Percentiles rank a stretch among this genome's conserved stretches.
Conservation (phyloP, 2,113 vertebrate genomes). For the Campylomormyrus numenius region DNA sequence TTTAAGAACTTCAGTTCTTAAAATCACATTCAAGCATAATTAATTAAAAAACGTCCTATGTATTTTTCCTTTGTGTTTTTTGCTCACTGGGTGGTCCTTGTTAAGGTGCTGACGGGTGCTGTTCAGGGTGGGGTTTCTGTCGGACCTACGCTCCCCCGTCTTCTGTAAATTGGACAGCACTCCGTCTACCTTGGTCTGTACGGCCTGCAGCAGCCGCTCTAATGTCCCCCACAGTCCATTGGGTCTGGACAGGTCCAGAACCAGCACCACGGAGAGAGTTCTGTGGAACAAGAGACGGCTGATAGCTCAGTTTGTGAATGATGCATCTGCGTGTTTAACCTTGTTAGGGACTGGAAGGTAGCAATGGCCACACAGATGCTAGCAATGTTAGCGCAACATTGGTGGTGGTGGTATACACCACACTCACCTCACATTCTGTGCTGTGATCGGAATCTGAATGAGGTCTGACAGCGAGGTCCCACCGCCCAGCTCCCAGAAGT, state of each 20-base stretch:
- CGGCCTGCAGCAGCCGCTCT: constrained; percentile 75
- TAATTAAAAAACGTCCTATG: too few relatives aligned
- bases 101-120: constrained; percentile 57
- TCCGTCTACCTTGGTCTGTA: constrained; percentile 68
- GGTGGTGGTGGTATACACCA: background rate
- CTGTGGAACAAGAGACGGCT: constrained; percentile 45
- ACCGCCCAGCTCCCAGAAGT: constrained; percentile 93
- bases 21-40: background rate
- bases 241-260: constrained; percentile 87
- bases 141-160: constrained; percentile 54
- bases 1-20: background rate
- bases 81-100: constrained; percentile 82
- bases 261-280: constrained; percentile 74
- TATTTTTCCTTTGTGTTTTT: constrained; percentile 6
- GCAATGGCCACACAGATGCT: background rate
- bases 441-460: constrained; percentile 75
- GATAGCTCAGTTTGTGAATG: background rate
- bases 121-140: constrained; percentile 58
- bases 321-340: background rate
- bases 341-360: background rate
- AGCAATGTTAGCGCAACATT: background rate
- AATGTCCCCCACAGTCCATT: constrained; percentile 78
- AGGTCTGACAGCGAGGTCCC: constrained; percentile 84
- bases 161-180: constrained; percentile 60
- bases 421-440: constrained; percentile 66